These are phyloP conservation scores for Pontoporia blainvillei DNA, from an alignment of 2,113 vertebrate species.

Conservation along the genomic window DNA sequence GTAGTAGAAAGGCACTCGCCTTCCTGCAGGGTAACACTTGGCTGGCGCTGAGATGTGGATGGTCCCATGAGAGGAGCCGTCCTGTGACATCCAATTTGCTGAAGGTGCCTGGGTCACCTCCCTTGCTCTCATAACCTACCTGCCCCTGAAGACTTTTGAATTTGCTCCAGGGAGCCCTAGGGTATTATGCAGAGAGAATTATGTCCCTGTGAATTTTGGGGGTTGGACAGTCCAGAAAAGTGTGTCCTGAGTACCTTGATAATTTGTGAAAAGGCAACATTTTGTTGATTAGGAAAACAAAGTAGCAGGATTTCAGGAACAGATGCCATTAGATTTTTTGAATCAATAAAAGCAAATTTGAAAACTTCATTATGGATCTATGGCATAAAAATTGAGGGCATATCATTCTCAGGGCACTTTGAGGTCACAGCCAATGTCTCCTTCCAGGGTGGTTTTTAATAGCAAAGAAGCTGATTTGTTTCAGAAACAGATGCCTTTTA, in stretches of 20 bases:
- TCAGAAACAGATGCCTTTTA: background rate
- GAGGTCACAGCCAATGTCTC: background rate
- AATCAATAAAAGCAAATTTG: background rate
- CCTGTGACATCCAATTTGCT: background rate
- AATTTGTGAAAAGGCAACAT: background rate
- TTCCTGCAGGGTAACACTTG: background rate
- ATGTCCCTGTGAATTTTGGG: too few relatives aligned
- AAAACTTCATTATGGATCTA: background rate
- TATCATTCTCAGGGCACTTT: background rate
- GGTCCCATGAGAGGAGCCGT: background rate
- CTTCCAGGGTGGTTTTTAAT: background rate
- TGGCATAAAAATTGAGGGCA: background rate
- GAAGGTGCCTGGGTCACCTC: background rate
- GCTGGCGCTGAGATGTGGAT: background rate
- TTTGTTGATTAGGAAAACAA: background rate
- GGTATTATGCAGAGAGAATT: fast-evolving
- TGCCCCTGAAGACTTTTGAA: background rate
- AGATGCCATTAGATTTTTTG: background rate
- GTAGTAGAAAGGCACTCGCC: background rate
- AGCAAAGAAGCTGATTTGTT: background rate
- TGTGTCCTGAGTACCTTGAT: background rate
- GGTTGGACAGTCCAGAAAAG: background rate
- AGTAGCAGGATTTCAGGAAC: background rate
- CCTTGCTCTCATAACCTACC: background rate
- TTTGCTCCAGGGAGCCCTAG: background rate